Evolutionary conservation across 1,140 invertebrate genomes (phyloP).

Genomic region (Caenorhabditis brenneri): DNA sequence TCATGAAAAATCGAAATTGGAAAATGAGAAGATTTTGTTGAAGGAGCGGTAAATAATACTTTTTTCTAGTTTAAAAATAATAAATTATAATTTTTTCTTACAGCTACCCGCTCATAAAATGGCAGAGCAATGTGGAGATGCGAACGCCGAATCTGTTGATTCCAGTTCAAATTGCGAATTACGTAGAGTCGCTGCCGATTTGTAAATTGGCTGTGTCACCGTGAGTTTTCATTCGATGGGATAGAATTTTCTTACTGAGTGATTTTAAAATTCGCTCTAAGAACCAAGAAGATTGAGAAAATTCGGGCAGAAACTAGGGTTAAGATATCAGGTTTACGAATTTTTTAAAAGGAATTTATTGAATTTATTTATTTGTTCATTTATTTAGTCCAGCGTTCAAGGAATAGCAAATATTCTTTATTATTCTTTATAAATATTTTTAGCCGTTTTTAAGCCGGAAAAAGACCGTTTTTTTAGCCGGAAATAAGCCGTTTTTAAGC

Average conservation of each 20-base stretch:
- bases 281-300: too few relatives aligned
- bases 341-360: not conserved
- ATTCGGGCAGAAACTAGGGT: not conserved
- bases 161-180: slow-evolving; percentile 37
- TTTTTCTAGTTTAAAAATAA: not conserved
- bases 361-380: not conserved
- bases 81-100: not conserved
- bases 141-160: slow-evolving; percentile 35
- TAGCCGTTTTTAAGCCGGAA: too few relatives aligned
- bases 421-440: too few relatives aligned
- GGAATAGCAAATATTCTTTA: too few relatives aligned
- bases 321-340: too few relatives aligned
- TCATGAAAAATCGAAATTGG: not conserved
- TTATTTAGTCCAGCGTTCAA: too few relatives aligned
- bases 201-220: slow-evolving; percentile 44
- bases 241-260: too few relatives aligned
- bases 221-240: too few relatives aligned
- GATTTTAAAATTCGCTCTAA: too few relatives aligned
- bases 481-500: too few relatives aligned
- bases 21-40: not conserved
- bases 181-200: slow-evolving; percentile 20
- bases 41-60: not conserved
- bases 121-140: slow-evolving; percentile 35
- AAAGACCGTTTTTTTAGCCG: too few relatives aligned
- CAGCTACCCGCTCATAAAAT: slow-evolving; percentile 36